Evolutionary conservation across 2,113 vertebrate genomes (phyloP), one percentile per base, ranked within the genome.

Genomic region (Nesogale talazaci): DNA sequence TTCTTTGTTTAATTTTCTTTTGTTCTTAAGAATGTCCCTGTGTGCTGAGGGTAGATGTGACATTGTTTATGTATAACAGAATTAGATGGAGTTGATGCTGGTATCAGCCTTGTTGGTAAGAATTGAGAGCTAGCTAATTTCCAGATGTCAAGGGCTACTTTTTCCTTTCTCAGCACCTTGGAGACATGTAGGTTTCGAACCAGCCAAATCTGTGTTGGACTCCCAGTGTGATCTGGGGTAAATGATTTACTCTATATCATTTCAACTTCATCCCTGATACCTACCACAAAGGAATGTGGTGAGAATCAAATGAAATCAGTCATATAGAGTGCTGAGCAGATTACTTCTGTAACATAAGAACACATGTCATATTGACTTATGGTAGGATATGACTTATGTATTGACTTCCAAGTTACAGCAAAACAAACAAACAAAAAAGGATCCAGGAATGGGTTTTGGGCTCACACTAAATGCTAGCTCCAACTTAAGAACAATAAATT

Each of bases 241-340:
- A 86, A 57, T 79, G 36, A 77, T 52, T 52, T 5, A 52, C 46
- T 12, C 46, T 52, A 12, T 52, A 12, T 52, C 57, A 78, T 23
- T 72, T 93, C 31, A 9, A 1, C 91, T 93, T 63, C 52, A 7
- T 67, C 20, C 14, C 9, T 65, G 85, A 34, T 81, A 69, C 61
- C 72, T 77, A 69, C 61, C 72, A 88, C 31, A 77, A 56, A 89
- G 89, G 46, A 52, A 52, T 52, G 46, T 52, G 46, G 31, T n/a
- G 40, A 65, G 23, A 74, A 84, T 75, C 61, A 78, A 90, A 72
- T 83, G 79, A 95, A 40, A 82, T 75, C 57, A 75, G 83, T 38
- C 11, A 91, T 42, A 40, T 57, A 19, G 36, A 76, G 29, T 38
- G 7, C 25, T 70, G 23, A 94, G 80, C 15, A 59, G 46, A 61